A percentile compares a stretch with the other conserved stretches of the same genome.
phyloP scores from a whole-genome alignment of 2,888 invertebrate genomes.

The Leucozona laternaria region DNA sequence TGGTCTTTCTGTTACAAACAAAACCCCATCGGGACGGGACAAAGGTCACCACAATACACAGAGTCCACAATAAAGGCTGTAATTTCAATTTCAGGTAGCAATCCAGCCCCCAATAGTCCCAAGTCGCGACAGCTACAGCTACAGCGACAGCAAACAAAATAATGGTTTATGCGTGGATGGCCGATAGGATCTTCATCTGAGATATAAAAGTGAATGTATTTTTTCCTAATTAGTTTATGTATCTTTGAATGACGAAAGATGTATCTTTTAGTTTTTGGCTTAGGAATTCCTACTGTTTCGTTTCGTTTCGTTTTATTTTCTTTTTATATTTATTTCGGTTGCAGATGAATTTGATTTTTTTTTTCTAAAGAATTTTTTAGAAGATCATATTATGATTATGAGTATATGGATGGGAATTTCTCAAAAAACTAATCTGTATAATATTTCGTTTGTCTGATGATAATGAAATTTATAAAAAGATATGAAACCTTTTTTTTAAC shows the following conservation, averaged over 20 bases:
- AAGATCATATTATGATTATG: slow-evolving; percentile 58
- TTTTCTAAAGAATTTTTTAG: slow-evolving; percentile 43
- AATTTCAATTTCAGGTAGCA: slow-evolving; percentile 70
- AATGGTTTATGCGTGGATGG: slow-evolving; percentile 68
- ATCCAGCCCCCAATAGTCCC: slow-evolving; percentile 18
- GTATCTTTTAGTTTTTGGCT: slow-evolving; percentile 47
- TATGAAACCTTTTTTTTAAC: slow-evolving; percentile 16
- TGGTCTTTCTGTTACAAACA: not conserved
- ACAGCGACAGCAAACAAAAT: slow-evolving; percentile 48
- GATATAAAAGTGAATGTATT: slow-evolving; percentile 65
- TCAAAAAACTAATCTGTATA: slow-evolving; percentile 51
- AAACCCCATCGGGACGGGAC: slow-evolving; percentile 27
- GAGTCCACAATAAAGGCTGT: not conserved
- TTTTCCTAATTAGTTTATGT: slow-evolving; percentile 74
- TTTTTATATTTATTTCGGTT: slow-evolving; percentile 22
- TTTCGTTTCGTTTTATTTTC: too few species aligned
- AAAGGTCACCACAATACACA: slow-evolving; percentile 34
- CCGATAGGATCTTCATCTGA: slow-evolving; percentile 63
- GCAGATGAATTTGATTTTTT: slow-evolving; percentile 41
- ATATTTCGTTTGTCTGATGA: slow-evolving; percentile 56
- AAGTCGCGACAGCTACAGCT: slow-evolving; percentile 51
- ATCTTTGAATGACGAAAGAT: slow-evolving; percentile 46
- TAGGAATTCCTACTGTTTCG: slow-evolving; percentile 60
- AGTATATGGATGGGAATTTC: slow-evolving; percentile 35
- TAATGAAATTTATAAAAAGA: slow-evolving; percentile 52